Evolutionary conservation across 2,888 invertebrate species (phyloP).

Genomic region (Drosophila paramelanica): DNA sequence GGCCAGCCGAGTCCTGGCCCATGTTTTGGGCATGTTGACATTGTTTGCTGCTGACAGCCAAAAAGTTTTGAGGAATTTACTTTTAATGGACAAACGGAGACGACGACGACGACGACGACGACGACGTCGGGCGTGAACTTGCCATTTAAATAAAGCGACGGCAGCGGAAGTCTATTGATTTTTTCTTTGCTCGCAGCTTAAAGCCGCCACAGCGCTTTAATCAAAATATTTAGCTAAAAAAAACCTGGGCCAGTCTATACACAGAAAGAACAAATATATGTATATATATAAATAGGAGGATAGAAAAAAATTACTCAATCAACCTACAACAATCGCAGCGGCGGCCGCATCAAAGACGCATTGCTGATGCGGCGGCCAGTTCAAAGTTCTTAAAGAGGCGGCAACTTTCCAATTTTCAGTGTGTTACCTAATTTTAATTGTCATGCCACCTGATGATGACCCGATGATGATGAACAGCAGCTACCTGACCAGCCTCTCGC

Average conservation of each 20-base stretch:
- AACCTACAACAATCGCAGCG: constrained; percentile 37
- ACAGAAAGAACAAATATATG: too few species aligned
- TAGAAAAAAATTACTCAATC: constrained; percentile 66
- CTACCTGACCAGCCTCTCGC: constrained; percentile 42
- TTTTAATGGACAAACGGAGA: constrained; percentile 79
- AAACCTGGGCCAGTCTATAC: constrained; percentile 36
- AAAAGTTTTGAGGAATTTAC: constrained; percentile 79
- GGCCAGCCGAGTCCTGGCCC: constrained; percentile 23
- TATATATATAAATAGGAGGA: too few species aligned
- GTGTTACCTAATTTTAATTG: constrained; percentile 82
- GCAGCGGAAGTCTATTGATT: constrained; percentile 78
- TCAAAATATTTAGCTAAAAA: constrained; percentile 75
- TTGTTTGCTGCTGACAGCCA: constrained; percentile 77
- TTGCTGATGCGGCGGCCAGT: constrained; percentile 49
- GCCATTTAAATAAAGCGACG: constrained; percentile 77
- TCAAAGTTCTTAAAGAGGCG: constrained; percentile 77
- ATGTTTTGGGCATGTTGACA: constrained; percentile 76
- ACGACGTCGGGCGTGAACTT: constrained; percentile 72
- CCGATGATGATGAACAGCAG: constrained; percentile 29
- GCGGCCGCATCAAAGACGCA: constrained; percentile 22
- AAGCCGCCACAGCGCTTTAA: constrained; percentile 67
- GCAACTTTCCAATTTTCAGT: constrained; percentile 78
- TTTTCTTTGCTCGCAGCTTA: constrained; percentile 48
- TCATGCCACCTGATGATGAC: constrained; percentile 79
- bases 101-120: constrained; percentile 17